Evolutionary conservation across 2,888 invertebrate genomes (phyloP), one percentile per base, ranked within the genome.

Genomic region (Pandemis cinnamomeana): DNA sequence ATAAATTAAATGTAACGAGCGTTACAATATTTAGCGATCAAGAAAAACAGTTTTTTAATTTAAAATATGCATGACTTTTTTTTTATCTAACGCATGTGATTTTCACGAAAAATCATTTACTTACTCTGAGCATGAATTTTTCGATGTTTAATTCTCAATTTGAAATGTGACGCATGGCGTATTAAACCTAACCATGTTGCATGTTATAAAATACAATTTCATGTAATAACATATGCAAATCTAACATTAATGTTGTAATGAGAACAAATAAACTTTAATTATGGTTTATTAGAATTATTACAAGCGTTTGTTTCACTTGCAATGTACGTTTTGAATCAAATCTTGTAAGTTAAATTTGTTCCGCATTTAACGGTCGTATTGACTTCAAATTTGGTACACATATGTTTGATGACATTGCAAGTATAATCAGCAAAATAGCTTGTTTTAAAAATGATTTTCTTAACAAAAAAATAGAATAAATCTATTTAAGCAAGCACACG

Each of bases 1-100:
- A 68, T 72, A 63, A 58, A 73, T 73, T 69, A 62, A 42, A 27
- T 63, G 8, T 46, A 46, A 55, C n/a, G 60, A 73, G 70, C 84
- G 83, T 86, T 86, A 81, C 90, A 87, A 89, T 86, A 86, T 86
- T 86, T 85, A 91, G 92, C 92, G 93, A 93, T 92, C 93, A 92
- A 87, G 87, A 87, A 68, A 71, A 75, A 76, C 71, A 67, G 1
- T 8, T 71, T 71, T 77, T 71, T 81, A 77, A 77, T 68, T 80
- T 70, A 73, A 75, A 75, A 79, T 80, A 75, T 83, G 87, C 86
- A 89, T 85, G 84, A 77, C 72, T 76, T 76, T 67, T 72, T 67
- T 68, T 68, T 71, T 71, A 58, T 60, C 73, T 67, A 64, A 53
- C 67, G 67, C 67, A 67, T 67, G 67, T 20, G 20, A 20, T 20